Percentiles rank a stretch among this genome's conserved stretches.
Conservation (phyloP, 2,888 invertebrate genomes). For the Polylopha cassiicola region DNA sequence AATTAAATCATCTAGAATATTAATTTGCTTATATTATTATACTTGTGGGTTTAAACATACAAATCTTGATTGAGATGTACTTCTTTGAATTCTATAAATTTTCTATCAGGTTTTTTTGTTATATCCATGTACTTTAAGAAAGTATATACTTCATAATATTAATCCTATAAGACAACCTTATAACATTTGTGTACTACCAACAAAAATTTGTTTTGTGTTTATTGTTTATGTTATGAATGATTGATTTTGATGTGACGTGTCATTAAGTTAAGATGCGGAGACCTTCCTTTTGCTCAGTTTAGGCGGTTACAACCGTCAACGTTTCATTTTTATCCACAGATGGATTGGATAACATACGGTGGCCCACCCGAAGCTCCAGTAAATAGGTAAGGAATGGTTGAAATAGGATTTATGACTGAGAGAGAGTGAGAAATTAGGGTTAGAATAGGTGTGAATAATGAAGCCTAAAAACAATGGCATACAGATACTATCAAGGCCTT, state of each 20-base stretch:
- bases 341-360: slow-evolving; percentile 50
- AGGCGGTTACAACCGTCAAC: slow-evolving; percentile 75
- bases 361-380: slow-evolving; percentile 44
- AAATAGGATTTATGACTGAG: slow-evolving; percentile 17
- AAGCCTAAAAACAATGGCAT: too few relatives aligned
- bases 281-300: slow-evolving; percentile 44
- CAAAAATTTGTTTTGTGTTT: too few relatives aligned
- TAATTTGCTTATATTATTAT: too few relatives aligned
- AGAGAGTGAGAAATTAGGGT: slow-evolving; percentile 23
- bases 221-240: slow-evolving; percentile 11
- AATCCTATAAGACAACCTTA: too few relatives aligned
- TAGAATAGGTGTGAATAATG: not conserved
- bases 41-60: too few relatives aligned
- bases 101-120: not conserved
- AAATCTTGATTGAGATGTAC: too few relatives aligned
- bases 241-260: slow-evolving; percentile 17
- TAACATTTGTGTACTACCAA: too few relatives aligned
- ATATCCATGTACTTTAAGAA: not conserved
- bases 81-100: not conserved
- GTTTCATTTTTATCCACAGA: slow-evolving; percentile 75
- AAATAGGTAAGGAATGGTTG: slow-evolving; percentile 59
- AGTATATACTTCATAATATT: too few relatives aligned
- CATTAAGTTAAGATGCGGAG: slow-evolving; percentile 18
- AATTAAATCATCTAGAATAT: too few relatives aligned
- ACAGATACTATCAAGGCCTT: too few relatives aligned